Evolutionary conservation across 2,113 vertebrate genomes (phyloP), one percentile per base, ranked within the genome.

Genomic region (Calyptomena viridis): DNA sequence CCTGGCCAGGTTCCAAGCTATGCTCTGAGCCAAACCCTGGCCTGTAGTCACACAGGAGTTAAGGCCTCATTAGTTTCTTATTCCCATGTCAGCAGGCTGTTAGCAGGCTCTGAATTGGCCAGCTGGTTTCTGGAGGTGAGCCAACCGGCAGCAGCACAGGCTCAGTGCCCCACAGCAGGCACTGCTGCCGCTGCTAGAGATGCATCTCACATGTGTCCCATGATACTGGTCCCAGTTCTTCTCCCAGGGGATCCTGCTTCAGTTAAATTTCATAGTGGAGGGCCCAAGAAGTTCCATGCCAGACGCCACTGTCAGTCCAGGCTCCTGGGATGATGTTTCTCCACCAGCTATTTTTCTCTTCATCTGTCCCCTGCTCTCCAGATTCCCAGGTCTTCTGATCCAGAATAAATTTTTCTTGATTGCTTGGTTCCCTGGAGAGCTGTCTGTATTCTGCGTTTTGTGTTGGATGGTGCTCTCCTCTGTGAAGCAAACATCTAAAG

Each of bases 41-140:
- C 90, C 93, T 93, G 66, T 73, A 95, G 90, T 94, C 94, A 66
- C 30, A 72, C 88, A 84, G 92, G 77, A 93, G 88, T 96, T 96
- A 93, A 94, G 93, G 94, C 90, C 88, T 96, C 94, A 93, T 97
- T 95, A 96, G 93, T 95, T 95, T 83, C 93, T 94, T 93, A 93
- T 95, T 96, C 90, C 90, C 52, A 31, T 56, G 80, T 93, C 95
- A 93, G 83, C 95, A 95, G 90, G 90, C 95, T 93, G 93, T 97
- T 96, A 92, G 94, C 83, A 94, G 89, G 66, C 80, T 96, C 92
- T 46, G 95, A 94, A 73, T 39, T 75, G 88, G 90, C 92, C 84
- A 73, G 9, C 18, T 0, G 0, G 15, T 73, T 91, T 75, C 88
- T 96, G 95, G 95, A 95, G 80, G 42, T 0, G 3, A 94, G 92